A percentile compares a stretch with the other conserved stretches of the same genome.
Conservation (phyloP, 2,888 invertebrate genomes). For the Drosophila picticornis region DNA sequence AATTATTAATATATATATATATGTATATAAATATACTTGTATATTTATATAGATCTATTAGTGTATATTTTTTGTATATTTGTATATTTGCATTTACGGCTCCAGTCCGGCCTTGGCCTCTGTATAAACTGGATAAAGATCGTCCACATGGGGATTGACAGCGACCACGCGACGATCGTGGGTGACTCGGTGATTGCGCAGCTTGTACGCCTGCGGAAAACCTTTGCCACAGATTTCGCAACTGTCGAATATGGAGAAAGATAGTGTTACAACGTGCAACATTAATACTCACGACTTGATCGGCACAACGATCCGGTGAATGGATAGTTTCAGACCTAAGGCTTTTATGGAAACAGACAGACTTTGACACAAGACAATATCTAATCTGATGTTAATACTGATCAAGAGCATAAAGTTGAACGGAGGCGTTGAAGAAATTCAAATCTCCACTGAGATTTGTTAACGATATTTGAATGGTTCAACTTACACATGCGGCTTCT, state of each 20-base stretch:
- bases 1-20: conserved; percentile 39
- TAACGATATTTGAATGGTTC: neutral
- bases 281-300: neutral
- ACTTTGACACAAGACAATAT: neutral
- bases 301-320: neutral
- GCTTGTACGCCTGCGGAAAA: conserved; percentile 80
- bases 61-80: neutral
- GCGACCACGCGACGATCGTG: conserved; percentile 70
- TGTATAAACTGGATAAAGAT: conserved; percentile 60
- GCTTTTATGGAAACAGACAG: neutral
- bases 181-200: conserved; percentile 78
- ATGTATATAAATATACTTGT: conserved; percentile 24
- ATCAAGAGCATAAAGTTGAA: neutral
- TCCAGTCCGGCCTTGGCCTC: conserved; percentile 61
- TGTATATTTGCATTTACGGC: conserved; percentile 49
- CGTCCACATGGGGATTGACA: conserved; percentile 42
- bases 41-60: conserved; percentile 20
- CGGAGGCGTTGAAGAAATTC: neutral
- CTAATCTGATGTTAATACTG: too few relatives aligned
- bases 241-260: conserved; percentile 35
- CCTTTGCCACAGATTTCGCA: conserved; percentile 83
- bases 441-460: neutral
- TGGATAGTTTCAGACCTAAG: neutral
- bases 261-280: neutral
- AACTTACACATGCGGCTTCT: conserved; percentile 83